Conservation (phyloP, 2,113 vertebrate species). For the Hucho hucho region DNA sequence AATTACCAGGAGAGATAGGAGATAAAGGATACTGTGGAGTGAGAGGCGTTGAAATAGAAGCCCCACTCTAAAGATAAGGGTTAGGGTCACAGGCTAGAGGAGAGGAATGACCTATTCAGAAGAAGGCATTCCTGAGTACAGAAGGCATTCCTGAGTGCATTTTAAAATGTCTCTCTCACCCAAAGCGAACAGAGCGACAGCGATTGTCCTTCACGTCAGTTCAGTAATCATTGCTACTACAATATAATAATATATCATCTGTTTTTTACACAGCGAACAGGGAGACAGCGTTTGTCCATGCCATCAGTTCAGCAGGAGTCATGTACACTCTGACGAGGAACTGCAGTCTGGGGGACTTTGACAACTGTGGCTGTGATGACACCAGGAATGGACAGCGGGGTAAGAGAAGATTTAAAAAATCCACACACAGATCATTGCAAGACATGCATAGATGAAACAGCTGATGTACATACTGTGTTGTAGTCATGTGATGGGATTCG, state of each 20-base stretch:
- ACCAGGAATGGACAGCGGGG: conserved; percentile 93
- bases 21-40: too few species aligned
- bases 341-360: conserved; percentile 97
- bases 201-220: too few species aligned
- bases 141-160: too few species aligned
- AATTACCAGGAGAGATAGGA: too few species aligned
- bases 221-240: too few species aligned
- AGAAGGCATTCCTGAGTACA: too few species aligned
- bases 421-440: background rate
- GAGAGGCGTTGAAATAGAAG: background rate
- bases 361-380: conserved; percentile 97
- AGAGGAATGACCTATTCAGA: conserved; percentile 21
- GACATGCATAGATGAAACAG: background rate
- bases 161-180: too few species aligned
- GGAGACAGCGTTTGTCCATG: conserved; percentile 95
- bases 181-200: too few species aligned
- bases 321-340: conserved; percentile 98
- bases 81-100: conserved; percentile 3
- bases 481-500: too few species aligned
- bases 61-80: conserved; percentile 42
- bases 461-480: too few species aligned
- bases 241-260: background rate
- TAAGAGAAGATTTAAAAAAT: conserved; percentile 62
- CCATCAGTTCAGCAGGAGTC: conserved; percentile 96
- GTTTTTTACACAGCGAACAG: conserved; percentile 81